phyloP scores from a whole-genome alignment of 2,888 invertebrate genomes.

The Drosophila monieri region DNA sequence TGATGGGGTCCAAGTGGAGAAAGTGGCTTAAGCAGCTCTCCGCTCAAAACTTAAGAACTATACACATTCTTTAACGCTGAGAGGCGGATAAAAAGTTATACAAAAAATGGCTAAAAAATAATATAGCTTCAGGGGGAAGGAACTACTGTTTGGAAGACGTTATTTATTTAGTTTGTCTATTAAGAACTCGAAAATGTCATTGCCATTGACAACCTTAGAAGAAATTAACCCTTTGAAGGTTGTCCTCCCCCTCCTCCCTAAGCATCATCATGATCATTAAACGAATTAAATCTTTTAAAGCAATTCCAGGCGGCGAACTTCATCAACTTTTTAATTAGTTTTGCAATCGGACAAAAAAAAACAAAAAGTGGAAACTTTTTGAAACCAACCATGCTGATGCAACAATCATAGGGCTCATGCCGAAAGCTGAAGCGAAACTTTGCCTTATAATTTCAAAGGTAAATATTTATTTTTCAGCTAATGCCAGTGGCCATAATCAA shows the following conservation, averaged over 20 bases:
- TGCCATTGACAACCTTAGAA: conserved; percentile 22
- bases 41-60: conserved; percentile 59
- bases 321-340: conserved; percentile 77
- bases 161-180: neutral
- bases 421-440: conserved; percentile 53
- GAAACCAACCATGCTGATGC: conserved; percentile 24
- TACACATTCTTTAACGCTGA: conserved; percentile 35
- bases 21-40: conserved; percentile 51
- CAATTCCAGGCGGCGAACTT: conserved; percentile 63
- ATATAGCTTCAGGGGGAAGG: too few relatives aligned
- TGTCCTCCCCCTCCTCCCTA: neutral
- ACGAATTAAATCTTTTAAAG: conserved; percentile 60
- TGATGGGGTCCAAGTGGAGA: conserved; percentile 37
- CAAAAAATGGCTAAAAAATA: neutral
- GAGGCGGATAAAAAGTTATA: neutral
- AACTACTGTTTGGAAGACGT: neutral
- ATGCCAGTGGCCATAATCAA: conserved; percentile 76
- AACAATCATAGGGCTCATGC: conserved; percentile 40
- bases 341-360: conserved; percentile 69
- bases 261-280: conserved; percentile 1
- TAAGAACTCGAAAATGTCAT: neutral
- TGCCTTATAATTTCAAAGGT: conserved; percentile 75
- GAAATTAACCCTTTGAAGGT: conserved; percentile 20
- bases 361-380: conserved; percentile 21
- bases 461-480: conserved; percentile 75